Evolutionary conservation across 1,140 invertebrate species (phyloP).

Genomic region (silkworm (Bombyx mori)): DNA sequence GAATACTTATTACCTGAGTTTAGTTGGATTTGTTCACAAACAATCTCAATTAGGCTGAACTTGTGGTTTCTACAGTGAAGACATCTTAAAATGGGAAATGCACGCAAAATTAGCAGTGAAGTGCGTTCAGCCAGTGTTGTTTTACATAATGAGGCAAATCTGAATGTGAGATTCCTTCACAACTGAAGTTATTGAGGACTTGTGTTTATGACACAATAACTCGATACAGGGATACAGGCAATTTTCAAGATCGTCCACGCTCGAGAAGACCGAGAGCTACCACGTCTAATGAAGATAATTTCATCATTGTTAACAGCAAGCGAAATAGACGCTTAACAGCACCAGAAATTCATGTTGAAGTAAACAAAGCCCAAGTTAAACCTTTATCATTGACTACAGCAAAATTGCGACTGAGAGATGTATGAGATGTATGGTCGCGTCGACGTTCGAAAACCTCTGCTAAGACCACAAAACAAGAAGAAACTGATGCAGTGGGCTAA

Average conservation of each 20-base stretch:
- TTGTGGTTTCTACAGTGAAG: neutral
- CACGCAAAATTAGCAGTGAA: conserved; percentile 1
- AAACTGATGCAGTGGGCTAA: conserved; percentile 1
- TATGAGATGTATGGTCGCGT: conserved; percentile 6
- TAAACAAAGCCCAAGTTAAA: conserved; percentile 15
- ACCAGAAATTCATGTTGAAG: conserved; percentile 15
- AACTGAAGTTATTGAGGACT: conserved; percentile 6
- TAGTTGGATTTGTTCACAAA: neutral
- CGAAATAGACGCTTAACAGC: conserved; percentile 15
- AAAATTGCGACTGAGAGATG: conserved; percentile 9
- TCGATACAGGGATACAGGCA: conserved; percentile 8
- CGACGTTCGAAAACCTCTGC: conserved; percentile 5
- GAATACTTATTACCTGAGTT: neutral
- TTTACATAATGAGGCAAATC: conserved; percentile 1
- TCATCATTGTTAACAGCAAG: conserved; percentile 9
- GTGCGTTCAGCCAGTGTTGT: neutral
- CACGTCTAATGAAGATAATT: conserved; percentile 10
- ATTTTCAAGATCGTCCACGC: conserved; percentile 12
- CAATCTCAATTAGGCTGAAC: neutral
- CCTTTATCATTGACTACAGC: conserved; percentile 13
- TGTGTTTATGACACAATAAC: conserved; percentile 2
- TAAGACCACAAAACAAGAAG: conserved; percentile 4
- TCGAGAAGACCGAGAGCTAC: conserved; percentile 6
- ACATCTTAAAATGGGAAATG: conserved; percentile 6
- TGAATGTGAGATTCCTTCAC: conserved; percentile 1